Evolutionary conservation across 2,113 vertebrate genomes (phyloP), one percentile per base, ranked within the genome.

Genomic region (Loxodonta africana): DNA sequence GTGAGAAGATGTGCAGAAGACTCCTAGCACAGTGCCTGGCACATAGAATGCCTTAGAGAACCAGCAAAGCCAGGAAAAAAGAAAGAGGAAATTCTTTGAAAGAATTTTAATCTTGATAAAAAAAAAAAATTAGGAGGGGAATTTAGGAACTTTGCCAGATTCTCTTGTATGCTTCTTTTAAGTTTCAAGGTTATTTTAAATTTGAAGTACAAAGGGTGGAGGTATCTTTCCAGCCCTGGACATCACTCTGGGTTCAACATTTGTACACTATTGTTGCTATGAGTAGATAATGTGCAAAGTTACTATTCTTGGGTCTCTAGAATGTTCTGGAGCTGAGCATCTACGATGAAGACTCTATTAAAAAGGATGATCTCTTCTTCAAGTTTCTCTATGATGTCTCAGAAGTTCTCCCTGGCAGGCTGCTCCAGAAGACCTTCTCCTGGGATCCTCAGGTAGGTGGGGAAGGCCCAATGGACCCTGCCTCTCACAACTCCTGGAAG

Each of bases 321-420:
- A 99, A 99, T 53, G 73, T 99, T 97, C 98, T 99, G 83, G 98
- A 99, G 73, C 76, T 99, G 65, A 98, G 95, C 46, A 5, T 99
- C 93, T 98, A 97, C 46, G 98, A 99, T 65, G 98, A 98, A 95
- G 98, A 99, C 60, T 51, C 60, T 53, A 8, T 96, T 48, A 96
- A 96, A 0, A 86, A 95, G 85, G 99, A 99, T 48, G 97, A 98
- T 1, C 92, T 96, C 28, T 98, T 98, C 69, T 98, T 97, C 96
- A 98, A 97, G 46, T 44, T 99, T 86, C 96, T 98, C 84, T 99
- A 98, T 85, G 99, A 99, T 25, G 11, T 98, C 95, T 98, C 98
- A 90, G 98, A 99, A 93, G 94, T 99, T 76, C 97, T 95, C 8
- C 98, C 98, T 57, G 98, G 98, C 94, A 92, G 98, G 95, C 97